Evolutionary conservation across 2,113 vertebrate genomes (phyloP), one percentile per base, ranked within the genome.

Genomic region (Pterocles burchelli): DNA sequence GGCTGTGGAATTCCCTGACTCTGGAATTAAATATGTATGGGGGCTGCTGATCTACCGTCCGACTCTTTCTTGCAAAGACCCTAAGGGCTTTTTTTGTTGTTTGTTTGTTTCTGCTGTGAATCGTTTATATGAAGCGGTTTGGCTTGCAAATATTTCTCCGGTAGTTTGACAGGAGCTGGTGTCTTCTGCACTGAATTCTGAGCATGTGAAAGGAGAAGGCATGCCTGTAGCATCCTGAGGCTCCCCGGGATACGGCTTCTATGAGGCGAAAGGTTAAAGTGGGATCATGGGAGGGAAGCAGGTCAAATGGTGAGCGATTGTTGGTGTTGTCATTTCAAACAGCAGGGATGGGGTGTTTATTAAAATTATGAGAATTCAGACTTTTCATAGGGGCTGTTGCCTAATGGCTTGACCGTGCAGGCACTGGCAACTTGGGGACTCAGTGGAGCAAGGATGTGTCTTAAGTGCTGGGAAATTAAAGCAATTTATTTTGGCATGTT

Each of bases 271-370:
- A 97, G 97, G 94, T 96, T 55, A 33, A 74, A 96, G 93, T 92
- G 95, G 97, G 95, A 98, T 91, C 97, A 98, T 98, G 98, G 98
- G 98, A 97, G 98, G 98, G 97, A 98, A 98, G 90, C 98, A 98
- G 96, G 98, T 98, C 95, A 98, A 98, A 98, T 98, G 98, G 98
- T 98, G 97, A 98, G 98, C 95, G 26, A 59, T 41, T 17, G 80
- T 91, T 87, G 75, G 41, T 70, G 1, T 76, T 79, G 88, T 90
- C 4, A 22, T 77, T 26, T 48, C 48, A 24, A 83, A 13, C 76
- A 36, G 90, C 83, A 31, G 92, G 92, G 89, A 26, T 29, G 85
- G 83, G 81, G 41, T 36, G 54, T 24, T 57, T 0, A 2, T 48
- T 29, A 10, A 33, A 51, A 72, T 16, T 4, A 12, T 10, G 55